These are phyloP conservation scores for Heliopora coerulea DNA, from an alignment of 92 coral and sea anemone species.

Conservation along the genomic window DNA sequence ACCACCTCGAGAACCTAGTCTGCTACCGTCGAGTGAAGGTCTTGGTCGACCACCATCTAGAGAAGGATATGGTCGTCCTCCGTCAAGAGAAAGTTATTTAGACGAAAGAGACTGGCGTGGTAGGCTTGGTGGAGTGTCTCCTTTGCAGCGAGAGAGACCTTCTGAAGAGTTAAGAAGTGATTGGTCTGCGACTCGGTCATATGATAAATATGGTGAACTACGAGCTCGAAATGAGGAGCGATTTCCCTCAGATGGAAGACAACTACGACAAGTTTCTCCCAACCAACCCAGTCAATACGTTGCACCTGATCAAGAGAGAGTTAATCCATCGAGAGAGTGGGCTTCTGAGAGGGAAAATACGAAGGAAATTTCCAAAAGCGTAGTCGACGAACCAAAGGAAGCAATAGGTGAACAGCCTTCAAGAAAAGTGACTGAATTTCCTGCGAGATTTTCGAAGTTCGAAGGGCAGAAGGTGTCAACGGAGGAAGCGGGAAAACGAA, in stretches of 20 bases:
- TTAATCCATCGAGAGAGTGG: not conserved
- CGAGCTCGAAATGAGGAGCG: not conserved
- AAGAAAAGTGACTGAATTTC: no score
- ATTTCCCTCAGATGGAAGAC: not conserved
- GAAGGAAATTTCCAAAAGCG: not conserved
- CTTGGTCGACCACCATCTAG: conserved; percentile 26
- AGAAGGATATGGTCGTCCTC: conserved; percentile 1
- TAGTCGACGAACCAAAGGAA: not conserved
- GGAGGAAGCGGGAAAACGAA: not conserved
- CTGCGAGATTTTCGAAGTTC: not conserved
- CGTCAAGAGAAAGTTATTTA: not conserved
- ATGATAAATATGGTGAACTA: not conserved
- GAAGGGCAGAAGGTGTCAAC: no score
- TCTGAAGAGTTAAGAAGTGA: not conserved
- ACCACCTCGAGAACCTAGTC: not conserved
- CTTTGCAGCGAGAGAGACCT: not conserved
- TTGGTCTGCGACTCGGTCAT: conserved; percentile 3
- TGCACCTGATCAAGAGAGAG: not conserved
- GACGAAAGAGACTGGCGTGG: not conserved
- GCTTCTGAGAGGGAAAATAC: not conserved
- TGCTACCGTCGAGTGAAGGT: not conserved
- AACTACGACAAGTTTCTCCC: not conserved
- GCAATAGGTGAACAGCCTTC: not conserved
- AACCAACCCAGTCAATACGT: not conserved
- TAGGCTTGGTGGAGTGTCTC: not conserved